Conservation (phyloP, 1,140 invertebrate species). For the Eumeta japonica region DNA sequence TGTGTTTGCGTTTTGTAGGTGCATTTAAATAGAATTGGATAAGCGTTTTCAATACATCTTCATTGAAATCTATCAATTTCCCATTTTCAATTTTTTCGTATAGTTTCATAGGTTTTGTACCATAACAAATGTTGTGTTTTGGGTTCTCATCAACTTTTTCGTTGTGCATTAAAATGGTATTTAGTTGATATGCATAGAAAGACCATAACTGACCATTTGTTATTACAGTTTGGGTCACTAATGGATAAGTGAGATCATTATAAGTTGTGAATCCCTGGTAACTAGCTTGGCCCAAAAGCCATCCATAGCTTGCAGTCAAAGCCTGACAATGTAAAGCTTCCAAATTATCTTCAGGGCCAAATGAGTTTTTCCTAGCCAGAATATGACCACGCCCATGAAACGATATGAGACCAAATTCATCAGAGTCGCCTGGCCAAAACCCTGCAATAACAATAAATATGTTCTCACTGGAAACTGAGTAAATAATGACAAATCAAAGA, state of each 20-base stretch:
- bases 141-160: conserved; percentile 64
- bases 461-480: background rate
- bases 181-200: conserved; percentile 86
- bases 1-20: conserved; percentile 62
- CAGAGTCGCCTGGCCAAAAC: conserved; percentile 75
- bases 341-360: conserved; percentile 53
- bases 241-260: conserved; percentile 85
- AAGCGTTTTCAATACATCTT: conserved; percentile 72
- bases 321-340: conserved; percentile 71
- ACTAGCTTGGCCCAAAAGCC: conserved; percentile 77
- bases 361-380: conserved; percentile 38
- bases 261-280: conserved; percentile 86
- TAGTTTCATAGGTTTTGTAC: conserved; percentile 68
- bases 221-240: conserved; percentile 80
- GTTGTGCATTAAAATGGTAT: conserved; percentile 71
- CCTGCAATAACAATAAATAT: conserved; percentile 54
- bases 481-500: too few species aligned
- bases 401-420: conserved; percentile 75
- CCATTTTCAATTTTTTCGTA: conserved; percentile 74
- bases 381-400: conserved; percentile 67
- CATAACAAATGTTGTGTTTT: conserved; percentile 79
- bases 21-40: conserved; percentile 74
- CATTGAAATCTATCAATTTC: conserved; percentile 77
- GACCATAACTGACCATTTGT: conserved; percentile 82
- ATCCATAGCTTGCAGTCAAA: conserved; percentile 75